Base-by-base conservation (phyloP, 2,888 invertebrate genomes). In the Spisula solida region DNA sequence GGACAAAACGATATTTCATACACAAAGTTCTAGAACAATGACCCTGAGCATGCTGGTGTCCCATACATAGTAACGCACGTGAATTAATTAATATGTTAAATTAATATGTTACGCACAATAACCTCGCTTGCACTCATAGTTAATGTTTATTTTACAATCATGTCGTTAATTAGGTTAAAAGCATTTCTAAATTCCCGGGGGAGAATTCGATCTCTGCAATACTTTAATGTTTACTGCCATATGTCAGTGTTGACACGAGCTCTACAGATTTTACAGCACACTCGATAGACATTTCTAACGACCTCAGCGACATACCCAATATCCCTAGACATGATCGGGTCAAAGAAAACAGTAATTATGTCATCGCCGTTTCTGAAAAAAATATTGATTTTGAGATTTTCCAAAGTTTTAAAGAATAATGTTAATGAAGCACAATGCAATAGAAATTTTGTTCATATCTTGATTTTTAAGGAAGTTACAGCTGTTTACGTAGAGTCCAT, bases 221-320 rank as follows among this genome's bases (percentile, higher is more conserved):
- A 51, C 18, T 70, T n/a, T 20, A 75, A 75, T 84, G 75, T 85
- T 85, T 79, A n/a, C 86, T n/a, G 51, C 10, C 86, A 86, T 81
- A 86, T 86, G 86, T 81, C 81, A 14, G 25, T 86, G 70, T 86
- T 86, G 86, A 86, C 86, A 66, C 56, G 60, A 20, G 60, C 60
- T 25, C 60, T 66, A 25, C 25, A 66, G 5, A 66, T 66, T 56
- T 20, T 29, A 60, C 51, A 16, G 20, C 4, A 18, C 18, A n/a
- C 16, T 51, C 29, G 51, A 51, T 81, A 48, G 47, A 48, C 34
- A n/a, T 48, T 81, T 81, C 8, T 18, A 81, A 25, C 34, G n/a
- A 29, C 29, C n/a, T 51, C 20, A 16, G 81, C 8, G 47, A 66
- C 60, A n/a, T 66, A 66, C 25, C 12, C 60, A n/a, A 25, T 47